A percentile compares a stretch with the other conserved stretches of the same genome.
Conservation (phyloP, 2,888 invertebrate genomes). For the Thalpophila matura region DNA sequence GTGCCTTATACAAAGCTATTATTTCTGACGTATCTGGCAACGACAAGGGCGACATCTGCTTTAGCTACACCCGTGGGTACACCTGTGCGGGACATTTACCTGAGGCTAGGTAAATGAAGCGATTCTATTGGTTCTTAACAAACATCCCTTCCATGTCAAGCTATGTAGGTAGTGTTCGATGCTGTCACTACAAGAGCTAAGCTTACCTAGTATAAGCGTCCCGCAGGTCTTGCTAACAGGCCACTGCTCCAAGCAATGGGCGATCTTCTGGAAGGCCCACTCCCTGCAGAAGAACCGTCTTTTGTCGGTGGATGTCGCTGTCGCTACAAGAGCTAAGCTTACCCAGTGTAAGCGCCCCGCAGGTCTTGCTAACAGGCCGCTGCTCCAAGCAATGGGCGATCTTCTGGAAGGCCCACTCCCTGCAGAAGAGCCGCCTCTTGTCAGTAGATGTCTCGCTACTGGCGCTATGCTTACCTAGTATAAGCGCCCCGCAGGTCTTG, state of each 20-base stretch:
- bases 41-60: too few species aligned
- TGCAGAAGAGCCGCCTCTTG: constrained; percentile 95
- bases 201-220: constrained; percentile 94
- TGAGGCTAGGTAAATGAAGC: too few species aligned
- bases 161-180: too few species aligned
- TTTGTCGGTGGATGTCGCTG: constrained; percentile 91
- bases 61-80: too few species aligned
- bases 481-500: constrained; percentile 96
- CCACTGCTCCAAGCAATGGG: constrained; percentile 97
- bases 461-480: constrained; percentile 93
- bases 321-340: too few species aligned
- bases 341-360: constrained; percentile 97
- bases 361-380: constrained; percentile 95
- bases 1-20: too few species aligned
- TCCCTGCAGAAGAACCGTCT: constrained; percentile 96
- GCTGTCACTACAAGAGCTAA: too few species aligned
- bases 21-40: too few species aligned
- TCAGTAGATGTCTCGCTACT: constrained; percentile 91
- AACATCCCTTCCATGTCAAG: too few species aligned
- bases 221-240: constrained; percentile 96
- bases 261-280: constrained; percentile 98
- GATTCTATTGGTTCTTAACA: too few species aligned
- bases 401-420: constrained; percentile 99
- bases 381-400: constrained; percentile 97
- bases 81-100: too few species aligned